Base-by-base conservation (phyloP, 2,888 invertebrate genomes). In the Aspidapion aeneum region DNA sequence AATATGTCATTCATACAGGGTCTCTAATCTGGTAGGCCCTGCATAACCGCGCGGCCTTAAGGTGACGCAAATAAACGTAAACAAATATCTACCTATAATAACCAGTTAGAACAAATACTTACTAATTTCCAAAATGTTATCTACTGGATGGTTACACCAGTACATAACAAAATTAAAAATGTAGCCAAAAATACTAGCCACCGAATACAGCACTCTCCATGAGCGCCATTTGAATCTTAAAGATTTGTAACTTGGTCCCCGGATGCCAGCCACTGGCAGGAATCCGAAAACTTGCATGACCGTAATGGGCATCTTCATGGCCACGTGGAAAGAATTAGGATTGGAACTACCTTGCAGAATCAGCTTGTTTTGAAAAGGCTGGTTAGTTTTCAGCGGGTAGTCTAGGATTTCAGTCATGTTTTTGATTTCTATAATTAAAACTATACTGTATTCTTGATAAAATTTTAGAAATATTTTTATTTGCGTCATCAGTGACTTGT, bases 211-310 rank as follows among this genome's bases (percentile, higher is more conserved):
- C n/a, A 62, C 64, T 60, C 57, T 65, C 54, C 66, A 66, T 7
- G 66, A 68, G 16, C 21, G 55, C 71, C 70, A 72, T 17, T 63
- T 66, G 19, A 72, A 71, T 50, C 51, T 62, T 35, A 71, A 48
- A 17, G 57, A 35, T n/a, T 55, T 57, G 1, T 60, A 56, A n/a
- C 59, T 57, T 7, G 54, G 35, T 19, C 58, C 48, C 2, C 50
- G 66, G 21, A 67, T 60, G 17, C 69, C 70, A 9, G 21, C 49
- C 16, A 71, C 48, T 7, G 72, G 70, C 62, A 72, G 66, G 35
- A 65, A 69, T 50, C 70, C 70, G 52, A 69, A 70, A 21, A 70
- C 50, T 63, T 72, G 70, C 56, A 66, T 57, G n/a, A 68, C 9
- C 1, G 65, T 61, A 17, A 70, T 54, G 3, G 64, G 54, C 56